Percentiles rank a stretch among this genome's conserved stretches.
phyloP scores from a whole-genome alignment of 2,113 vertebrate genomes.

The Caretta caretta region DNA sequence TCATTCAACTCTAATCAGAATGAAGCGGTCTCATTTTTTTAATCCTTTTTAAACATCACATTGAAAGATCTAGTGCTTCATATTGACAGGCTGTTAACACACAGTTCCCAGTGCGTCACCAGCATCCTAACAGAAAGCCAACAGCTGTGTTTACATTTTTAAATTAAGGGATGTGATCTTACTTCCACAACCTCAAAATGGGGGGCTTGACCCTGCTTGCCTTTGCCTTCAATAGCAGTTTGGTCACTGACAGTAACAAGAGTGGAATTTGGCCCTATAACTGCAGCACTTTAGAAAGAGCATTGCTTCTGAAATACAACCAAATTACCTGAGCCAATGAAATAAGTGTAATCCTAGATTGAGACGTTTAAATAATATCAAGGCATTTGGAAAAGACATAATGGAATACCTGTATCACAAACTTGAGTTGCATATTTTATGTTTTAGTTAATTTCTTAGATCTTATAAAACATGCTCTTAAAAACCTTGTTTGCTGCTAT shows the following conservation, averaged over 20 bases:
- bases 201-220: not conserved
- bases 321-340: not conserved
- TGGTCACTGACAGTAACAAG: not conserved
- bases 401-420: not conserved
- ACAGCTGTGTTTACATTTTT: not conserved
- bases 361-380: not conserved
- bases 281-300: not conserved
- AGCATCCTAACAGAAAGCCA: not conserved
- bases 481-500: not conserved
- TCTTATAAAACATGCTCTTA: not conserved
- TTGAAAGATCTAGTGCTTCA: not conserved
- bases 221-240: not conserved
- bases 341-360: not conserved
- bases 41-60: not conserved
- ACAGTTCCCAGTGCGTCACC: not conserved
- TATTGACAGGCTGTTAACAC: not conserved
- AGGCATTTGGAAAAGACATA: not conserved
- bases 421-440: not conserved
- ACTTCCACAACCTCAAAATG: not conserved
- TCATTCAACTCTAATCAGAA: not conserved
- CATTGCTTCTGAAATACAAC: not conserved
- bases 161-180: not conserved
- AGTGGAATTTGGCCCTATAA: not conserved
- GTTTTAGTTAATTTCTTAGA: not conserved
- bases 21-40: not conserved